phyloP scores from a whole-genome alignment of 2,113 vertebrate species.

The Prunella fulvescens region DNA sequence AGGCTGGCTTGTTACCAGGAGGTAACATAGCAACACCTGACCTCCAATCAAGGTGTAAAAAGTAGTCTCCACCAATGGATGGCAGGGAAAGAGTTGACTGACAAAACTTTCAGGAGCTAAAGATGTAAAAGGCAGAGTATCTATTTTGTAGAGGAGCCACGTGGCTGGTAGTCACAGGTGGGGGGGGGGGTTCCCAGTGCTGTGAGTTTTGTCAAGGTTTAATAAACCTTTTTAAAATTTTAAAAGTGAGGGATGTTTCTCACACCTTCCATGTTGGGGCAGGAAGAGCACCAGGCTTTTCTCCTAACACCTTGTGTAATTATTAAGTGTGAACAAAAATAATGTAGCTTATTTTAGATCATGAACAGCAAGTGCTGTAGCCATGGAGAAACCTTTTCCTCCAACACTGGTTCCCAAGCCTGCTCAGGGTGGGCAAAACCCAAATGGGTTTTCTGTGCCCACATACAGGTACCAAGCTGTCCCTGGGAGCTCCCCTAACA shows the following conservation, averaged over 20 bases:
- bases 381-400: neutral
- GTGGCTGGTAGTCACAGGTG: neutral
- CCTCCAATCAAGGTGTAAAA: neutral
- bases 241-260: neutral
- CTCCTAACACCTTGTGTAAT: neutral
- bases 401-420: rapidly evolving
- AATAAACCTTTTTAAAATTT: neutral
- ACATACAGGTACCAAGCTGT: neutral
- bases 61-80: neutral
- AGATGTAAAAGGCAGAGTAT: neutral
- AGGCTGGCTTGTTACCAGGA: neutral
- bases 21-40: neutral
- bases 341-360: neutral
- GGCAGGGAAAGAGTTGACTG: neutral
- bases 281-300: neutral
- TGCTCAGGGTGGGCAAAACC: neutral
- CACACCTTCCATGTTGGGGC: neutral
- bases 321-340: neutral
- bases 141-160: neutral
- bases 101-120: neutral
- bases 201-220: neutral
- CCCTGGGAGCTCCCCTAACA: neutral
- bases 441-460: neutral
- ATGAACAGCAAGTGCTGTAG: neutral
- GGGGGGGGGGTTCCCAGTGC: neutral